These are phyloP conservation scores for Perognathus longimembris DNA, from an alignment of 2,113 vertebrate species.

Conservation along the genomic window DNA sequence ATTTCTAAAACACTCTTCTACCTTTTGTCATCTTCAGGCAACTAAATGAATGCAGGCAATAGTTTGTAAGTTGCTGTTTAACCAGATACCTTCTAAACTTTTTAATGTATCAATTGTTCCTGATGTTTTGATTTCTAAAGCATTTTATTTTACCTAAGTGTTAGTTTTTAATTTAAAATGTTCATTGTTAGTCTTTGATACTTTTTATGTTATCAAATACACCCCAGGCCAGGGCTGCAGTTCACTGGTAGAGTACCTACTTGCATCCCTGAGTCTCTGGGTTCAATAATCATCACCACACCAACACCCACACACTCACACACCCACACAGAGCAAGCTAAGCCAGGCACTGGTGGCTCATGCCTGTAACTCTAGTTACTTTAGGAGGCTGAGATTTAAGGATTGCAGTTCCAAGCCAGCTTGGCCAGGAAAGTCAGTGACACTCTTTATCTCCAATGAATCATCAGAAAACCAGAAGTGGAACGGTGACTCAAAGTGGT, in stretches of 20 bases:
- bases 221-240: background rate
- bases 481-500: too few species aligned
- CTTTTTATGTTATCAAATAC: conserved; percentile 55
- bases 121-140: conserved; percentile 45
- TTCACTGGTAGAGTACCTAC: background rate
- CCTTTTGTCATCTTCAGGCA: background rate
- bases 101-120: conserved; percentile 45
- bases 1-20: conserved; percentile 43
- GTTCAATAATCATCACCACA: background rate
- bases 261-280: background rate
- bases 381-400: too few species aligned
- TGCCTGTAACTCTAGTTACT: too few species aligned
- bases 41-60: conserved; percentile 29
- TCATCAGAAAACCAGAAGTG: too few species aligned
- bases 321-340: too few species aligned
- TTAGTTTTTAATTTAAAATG: conserved; percentile 62
- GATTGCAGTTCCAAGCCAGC: too few species aligned
- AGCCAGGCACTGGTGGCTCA: too few species aligned
- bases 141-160: conserved; percentile 28
- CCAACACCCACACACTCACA: too few species aligned
- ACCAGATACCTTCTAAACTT: conserved; percentile 1
- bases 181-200: background rate
- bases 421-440: too few species aligned
- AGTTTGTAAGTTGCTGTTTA: background rate
- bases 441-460: too few species aligned